A percentile compares a stretch with the other conserved stretches of the same genome.
Conservation (phyloP, 2,113 vertebrate species). For the Orycteropus afer region DNA sequence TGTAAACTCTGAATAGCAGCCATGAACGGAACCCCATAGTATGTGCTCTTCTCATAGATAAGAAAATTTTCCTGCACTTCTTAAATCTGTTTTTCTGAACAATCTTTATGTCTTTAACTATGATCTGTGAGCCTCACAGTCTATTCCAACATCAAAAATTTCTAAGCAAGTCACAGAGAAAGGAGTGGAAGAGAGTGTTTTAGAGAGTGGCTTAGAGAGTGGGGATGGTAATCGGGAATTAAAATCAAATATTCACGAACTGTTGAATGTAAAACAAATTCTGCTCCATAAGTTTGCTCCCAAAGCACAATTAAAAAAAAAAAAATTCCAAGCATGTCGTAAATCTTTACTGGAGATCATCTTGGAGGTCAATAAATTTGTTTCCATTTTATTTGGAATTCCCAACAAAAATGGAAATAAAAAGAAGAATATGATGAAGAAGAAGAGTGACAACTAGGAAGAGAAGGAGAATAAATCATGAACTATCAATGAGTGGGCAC, state of each 20-base stretch:
- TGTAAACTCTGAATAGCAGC: slow-evolving; percentile 88
- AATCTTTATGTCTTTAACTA: slow-evolving; percentile 90
- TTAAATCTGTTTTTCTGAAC: slow-evolving; percentile 86
- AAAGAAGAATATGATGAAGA: too few relatives aligned
- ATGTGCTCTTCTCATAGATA: slow-evolving; percentile 84
- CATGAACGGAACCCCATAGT: slow-evolving; percentile 91
- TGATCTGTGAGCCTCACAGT: slow-evolving; percentile 80
- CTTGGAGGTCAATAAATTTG: background rate
- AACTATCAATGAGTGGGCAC: background rate
- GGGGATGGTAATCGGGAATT: too few relatives aligned
- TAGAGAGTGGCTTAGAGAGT: too few relatives aligned
- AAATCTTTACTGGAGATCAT: background rate
- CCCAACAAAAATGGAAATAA: slow-evolving; percentile 56
- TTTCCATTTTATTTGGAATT: slow-evolving; percentile 20
- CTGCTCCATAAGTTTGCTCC: too few relatives aligned
- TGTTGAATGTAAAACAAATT: too few relatives aligned
- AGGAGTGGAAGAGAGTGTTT: too few relatives aligned
- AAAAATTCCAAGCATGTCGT: too few relatives aligned
- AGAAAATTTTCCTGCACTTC: slow-evolving; percentile 84
- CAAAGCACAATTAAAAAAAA: too few relatives aligned
- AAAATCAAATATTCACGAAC: too few relatives aligned
- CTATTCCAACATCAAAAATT: background rate
- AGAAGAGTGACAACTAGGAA: background rate
- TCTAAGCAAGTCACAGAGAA: too few relatives aligned
- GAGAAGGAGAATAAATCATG: background rate